Conservation (phyloP, 2,113 vertebrate species). For the Laticauda laticaudata region DNA sequence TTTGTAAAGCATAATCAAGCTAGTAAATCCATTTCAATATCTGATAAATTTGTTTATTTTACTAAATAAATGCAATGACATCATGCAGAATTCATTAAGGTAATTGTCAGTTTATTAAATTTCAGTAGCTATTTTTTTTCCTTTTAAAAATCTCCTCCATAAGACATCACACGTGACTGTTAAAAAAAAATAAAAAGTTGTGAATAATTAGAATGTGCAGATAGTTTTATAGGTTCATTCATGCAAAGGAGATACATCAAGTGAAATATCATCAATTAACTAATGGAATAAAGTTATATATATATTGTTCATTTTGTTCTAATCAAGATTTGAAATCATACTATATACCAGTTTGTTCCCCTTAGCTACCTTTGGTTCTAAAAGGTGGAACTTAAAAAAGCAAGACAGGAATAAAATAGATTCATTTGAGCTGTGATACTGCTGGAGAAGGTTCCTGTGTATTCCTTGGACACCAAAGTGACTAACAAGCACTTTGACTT, state of each 20-base stretch:
- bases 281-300: not conserved
- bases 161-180: not conserved
- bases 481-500: not conserved
- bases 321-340: not conserved
- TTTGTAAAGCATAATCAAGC: not conserved
- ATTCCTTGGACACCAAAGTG: not conserved
- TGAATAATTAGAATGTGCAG: not conserved
- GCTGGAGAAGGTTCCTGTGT: not conserved
- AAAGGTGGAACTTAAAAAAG: not conserved
- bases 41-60: not conserved
- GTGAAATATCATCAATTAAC: not conserved
- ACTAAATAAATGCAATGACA: not conserved
- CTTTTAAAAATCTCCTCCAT: not conserved
- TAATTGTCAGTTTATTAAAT: not conserved
- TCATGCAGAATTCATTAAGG: not conserved
- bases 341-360: not conserved
- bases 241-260: not conserved
- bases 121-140: not conserved
- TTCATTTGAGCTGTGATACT: not conserved
- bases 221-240: not conserved
- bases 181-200: not conserved
- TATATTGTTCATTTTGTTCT: not conserved
- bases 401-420: not conserved
- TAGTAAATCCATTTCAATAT: not conserved
- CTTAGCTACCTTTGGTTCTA: not conserved